Percentiles rank a stretch among this genome's conserved stretches.
These are phyloP conservation scores for Nomada ruficornis DNA, from an alignment of 2,888 invertebrate genomes.

Conservation along the genomic window DNA sequence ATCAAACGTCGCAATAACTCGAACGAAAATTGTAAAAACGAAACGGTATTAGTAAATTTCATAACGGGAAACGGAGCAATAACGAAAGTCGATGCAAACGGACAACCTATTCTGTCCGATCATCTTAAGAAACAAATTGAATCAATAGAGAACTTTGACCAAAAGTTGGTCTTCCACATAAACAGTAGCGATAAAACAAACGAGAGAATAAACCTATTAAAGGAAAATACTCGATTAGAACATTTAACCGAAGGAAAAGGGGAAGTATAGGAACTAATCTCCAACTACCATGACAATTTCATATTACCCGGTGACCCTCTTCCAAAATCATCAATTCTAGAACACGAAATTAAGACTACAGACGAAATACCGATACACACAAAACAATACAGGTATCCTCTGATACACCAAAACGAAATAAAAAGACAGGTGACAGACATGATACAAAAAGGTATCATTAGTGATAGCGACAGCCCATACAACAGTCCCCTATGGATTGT, in stretches of 20 bases:
- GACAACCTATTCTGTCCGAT: conserved; percentile 6
- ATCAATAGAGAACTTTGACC: conserved; percentile 10
- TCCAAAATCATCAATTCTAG: neutral
- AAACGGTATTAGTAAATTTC: conserved; percentile 13
- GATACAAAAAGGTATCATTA: conserved; percentile 1
- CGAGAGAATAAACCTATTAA: neutral
- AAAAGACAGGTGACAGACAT: conserved; percentile 17
- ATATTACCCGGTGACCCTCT: neutral
- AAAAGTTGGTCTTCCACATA: conserved; percentile 15
- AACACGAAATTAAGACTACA: conserved; percentile 18
- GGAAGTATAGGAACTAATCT: neutral
- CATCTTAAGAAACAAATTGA: conserved; percentile 6
- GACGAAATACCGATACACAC: neutral
- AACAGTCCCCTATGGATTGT: too few relatives aligned
- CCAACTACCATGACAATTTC: conserved; percentile 9
- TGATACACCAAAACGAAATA: conserved; percentile 4
- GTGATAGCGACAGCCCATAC: neutral
- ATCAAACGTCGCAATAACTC: neutral
- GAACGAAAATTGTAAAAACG: neutral
- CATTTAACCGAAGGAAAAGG: neutral
- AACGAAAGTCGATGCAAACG: conserved; percentile 5
- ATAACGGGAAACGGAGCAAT: conserved; percentile 3
- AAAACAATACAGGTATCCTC: neutral
- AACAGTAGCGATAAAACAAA: neutral
- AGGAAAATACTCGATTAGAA: conserved; percentile 9